Percentiles rank a stretch among this genome's conserved stretches.
Evolutionary conservation across 2,113 vertebrate species (phyloP).

Genomic region (Ivindomyrus marchei): DNA sequence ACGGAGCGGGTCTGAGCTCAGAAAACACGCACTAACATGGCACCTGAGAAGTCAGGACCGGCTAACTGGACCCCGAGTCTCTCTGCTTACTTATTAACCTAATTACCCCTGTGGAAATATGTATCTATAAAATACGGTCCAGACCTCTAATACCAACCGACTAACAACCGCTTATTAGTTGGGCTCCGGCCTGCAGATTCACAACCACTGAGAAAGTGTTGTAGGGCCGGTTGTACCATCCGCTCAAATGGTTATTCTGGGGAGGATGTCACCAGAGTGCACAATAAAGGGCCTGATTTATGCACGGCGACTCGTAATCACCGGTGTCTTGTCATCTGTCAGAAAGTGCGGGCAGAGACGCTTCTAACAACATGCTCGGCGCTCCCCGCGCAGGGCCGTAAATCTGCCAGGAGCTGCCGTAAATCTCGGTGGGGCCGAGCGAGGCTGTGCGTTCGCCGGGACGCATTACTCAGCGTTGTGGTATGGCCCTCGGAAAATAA

Average conservation of each 20-base stretch:
- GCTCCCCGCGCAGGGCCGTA: slow-evolving; percentile 28
- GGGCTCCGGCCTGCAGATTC: slow-evolving; percentile 25
- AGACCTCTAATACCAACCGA: slow-evolving; percentile 35
- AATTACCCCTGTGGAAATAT: slow-evolving; percentile 34
- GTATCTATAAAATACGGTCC: slow-evolving; percentile 33
- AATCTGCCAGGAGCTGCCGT: slow-evolving; percentile 32
- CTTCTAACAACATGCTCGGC: slow-evolving; percentile 28
- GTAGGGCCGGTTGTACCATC: slow-evolving; percentile 17
- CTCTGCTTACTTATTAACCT: slow-evolving; percentile 32
- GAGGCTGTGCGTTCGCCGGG: slow-evolving; percentile 8
- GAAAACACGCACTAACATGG: slow-evolving; percentile 21
- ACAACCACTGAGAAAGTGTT: slow-evolving; percentile 22
- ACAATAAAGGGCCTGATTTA: slow-evolving; percentile 37
- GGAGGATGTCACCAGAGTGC: slow-evolving; percentile 15
- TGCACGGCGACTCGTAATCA: slow-evolving; percentile 36
- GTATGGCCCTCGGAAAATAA: background rate
- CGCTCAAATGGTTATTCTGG: slow-evolving; percentile 27
- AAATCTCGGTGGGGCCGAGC: slow-evolving; percentile 26
- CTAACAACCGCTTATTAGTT: slow-evolving; percentile 38
- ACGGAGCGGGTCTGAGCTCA: background rate
- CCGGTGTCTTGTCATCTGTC: slow-evolving; percentile 34
- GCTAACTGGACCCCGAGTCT: slow-evolving; percentile 25
- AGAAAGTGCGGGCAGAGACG: slow-evolving; percentile 22
- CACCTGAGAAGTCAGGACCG: background rate
- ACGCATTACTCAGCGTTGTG: slow-evolving; percentile 26